phyloP scores from a whole-genome alignment of 2,113 vertebrate species.

The Dicentrarchus labrax region DNA sequence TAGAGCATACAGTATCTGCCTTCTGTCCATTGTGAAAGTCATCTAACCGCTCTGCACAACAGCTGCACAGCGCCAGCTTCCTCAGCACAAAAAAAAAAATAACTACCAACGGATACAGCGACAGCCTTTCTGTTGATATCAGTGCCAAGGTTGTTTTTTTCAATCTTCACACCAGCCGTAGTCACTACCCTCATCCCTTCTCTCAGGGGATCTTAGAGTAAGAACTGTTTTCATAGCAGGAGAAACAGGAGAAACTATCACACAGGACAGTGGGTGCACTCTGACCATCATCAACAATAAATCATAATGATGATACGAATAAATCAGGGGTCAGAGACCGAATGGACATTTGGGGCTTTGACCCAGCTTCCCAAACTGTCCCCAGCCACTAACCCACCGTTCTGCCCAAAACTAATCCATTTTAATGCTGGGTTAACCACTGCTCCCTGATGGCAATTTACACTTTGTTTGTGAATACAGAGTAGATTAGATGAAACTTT shows the following conservation, averaged over 20 bases:
- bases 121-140: slow-evolving; percentile 11
- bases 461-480: not conserved
- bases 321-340: not conserved
- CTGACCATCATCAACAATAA: not conserved
- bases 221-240: not conserved
- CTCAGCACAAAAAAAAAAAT: not conserved
- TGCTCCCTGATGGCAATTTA: not conserved
- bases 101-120: not conserved
- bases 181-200: not conserved
- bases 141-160: not conserved
- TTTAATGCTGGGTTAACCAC: slow-evolving; percentile 1
- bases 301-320: not conserved
- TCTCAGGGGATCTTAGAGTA: slow-evolving; percentile 1
- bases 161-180: slow-evolving; percentile 19
- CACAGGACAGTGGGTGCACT: not conserved
- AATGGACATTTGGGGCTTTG: not conserved
- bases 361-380: not conserved
- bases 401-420: not conserved
- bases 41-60: slow-evolving; percentile 41
- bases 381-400: not conserved
- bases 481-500: not conserved
- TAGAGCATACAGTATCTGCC: not conserved
- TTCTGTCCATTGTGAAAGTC: slow-evolving; percentile 43
- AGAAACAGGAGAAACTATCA: not conserved
- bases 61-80: slow-evolving; percentile 43